These are phyloP conservation scores for Poecilia picta DNA, from an alignment of 2,797 vertebrate species.

Conservation along the genomic window DNA sequence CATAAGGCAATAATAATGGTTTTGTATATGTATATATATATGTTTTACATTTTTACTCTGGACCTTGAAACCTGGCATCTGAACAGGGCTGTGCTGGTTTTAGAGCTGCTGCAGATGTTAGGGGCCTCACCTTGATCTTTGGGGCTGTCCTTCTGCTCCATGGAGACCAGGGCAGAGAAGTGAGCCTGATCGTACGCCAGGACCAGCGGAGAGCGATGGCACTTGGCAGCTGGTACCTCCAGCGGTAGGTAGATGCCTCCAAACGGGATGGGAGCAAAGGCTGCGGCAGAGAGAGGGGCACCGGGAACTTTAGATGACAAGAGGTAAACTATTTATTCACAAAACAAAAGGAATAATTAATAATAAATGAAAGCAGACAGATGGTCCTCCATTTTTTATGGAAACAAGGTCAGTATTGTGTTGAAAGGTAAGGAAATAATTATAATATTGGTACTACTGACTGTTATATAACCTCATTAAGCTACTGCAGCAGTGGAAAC, in stretches of 20 bases:
- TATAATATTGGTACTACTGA: no score
- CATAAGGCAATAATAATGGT: no score
- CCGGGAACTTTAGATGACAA: background rate
- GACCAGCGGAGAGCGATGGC: conserved; percentile 93
- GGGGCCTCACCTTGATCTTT: conserved; percentile 90
- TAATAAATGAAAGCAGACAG: background rate
- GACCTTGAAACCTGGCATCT: background rate
- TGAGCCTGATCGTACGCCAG: conserved; percentile 97
- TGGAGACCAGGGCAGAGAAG: conserved; percentile 97
- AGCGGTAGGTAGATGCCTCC: conserved; percentile 96
- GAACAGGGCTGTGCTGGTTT: no score
- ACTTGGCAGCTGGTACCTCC: conserved; percentile 91
- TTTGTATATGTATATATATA: background rate
- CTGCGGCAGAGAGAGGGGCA: conserved; percentile 65
- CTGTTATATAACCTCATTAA: no score
- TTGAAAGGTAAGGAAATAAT: no score
- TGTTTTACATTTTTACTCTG: no score
- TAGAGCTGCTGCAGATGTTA: background rate
- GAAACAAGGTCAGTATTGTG: no score
- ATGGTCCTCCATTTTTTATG: background rate
- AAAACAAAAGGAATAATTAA: background rate
- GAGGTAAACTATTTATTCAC: no score
- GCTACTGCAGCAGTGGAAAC: no score
- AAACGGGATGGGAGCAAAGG: conserved; percentile 97
- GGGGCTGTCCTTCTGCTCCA: conserved; percentile 92